These are phyloP conservation scores for Lynx canadensis DNA, from an alignment of 2,113 vertebrate genomes.

Conservation along the genomic window DNA sequence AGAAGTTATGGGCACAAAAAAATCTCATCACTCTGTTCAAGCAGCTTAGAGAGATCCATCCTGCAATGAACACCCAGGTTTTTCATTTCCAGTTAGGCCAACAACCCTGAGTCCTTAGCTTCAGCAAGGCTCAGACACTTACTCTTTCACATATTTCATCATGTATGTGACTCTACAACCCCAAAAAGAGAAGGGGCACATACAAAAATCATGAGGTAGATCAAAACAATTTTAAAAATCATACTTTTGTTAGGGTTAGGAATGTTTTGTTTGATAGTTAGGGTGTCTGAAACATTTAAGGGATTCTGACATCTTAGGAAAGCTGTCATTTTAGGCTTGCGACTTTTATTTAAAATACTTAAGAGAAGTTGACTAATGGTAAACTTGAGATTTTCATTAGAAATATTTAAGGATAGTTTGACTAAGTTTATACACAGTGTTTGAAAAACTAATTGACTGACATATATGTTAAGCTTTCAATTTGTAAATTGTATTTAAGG, in stretches of 20 bases:
- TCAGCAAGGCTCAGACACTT: not conserved
- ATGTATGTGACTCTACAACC: not conserved
- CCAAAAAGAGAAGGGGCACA: not conserved
- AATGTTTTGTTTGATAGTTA: not conserved
- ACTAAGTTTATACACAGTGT: not conserved
- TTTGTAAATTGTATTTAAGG: not conserved
- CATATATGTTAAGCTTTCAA: not conserved
- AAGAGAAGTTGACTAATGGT: not conserved
- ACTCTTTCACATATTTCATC: not conserved
- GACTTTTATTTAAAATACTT: slow-evolving; percentile 50
- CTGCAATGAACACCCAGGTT: not conserved
- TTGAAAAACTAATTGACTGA: not conserved
- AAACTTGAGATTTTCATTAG: slow-evolving; percentile 40
- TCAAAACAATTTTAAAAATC: slow-evolving; percentile 2
- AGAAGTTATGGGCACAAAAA: not conserved
- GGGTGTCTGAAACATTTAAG: not conserved
- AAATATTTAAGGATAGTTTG: slow-evolving; percentile 10
- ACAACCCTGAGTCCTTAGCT: not conserved
- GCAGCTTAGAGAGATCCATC: not conserved
- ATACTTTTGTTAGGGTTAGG: not conserved
- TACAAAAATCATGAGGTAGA: not conserved
- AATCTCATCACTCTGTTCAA: not conserved
- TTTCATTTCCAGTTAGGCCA: not conserved
- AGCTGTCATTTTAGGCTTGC: not conserved
- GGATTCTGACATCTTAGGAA: not conserved